phyloP scores from a whole-genome alignment of 1,140 invertebrate genomes.

The Phthorimaea operculella region DNA sequence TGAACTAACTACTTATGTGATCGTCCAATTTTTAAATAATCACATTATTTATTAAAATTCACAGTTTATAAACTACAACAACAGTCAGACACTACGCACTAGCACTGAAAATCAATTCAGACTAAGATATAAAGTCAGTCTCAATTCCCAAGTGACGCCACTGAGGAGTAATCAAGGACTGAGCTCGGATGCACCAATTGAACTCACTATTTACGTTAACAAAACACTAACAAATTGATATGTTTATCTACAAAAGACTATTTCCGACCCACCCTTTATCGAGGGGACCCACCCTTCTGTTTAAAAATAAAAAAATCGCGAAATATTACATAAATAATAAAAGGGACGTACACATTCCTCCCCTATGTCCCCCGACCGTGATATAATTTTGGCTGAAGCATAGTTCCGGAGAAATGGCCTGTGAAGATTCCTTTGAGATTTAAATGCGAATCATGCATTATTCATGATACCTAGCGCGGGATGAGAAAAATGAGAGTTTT shows the following conservation, averaged over 20 bases:
- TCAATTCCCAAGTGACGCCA: slow-evolving; percentile 33
- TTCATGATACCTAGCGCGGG: slow-evolving; percentile 26
- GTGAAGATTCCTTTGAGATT: slow-evolving; percentile 39
- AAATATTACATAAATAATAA: slow-evolving; percentile 66
- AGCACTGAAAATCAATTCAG: slow-evolving; percentile 4
- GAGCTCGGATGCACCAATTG: slow-evolving; percentile 41
- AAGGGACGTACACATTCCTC: slow-evolving; percentile 31
- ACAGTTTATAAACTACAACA: no score
- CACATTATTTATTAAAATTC: no score
- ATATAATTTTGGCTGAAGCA: slow-evolving; percentile 52
- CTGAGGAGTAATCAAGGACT: slow-evolving; percentile 40
- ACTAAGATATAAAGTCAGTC: slow-evolving; percentile 22
- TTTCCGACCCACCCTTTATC: slow-evolving; percentile 61
- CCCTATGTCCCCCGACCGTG: slow-evolving; percentile 32
- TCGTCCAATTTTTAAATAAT: no score
- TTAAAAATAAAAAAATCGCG: slow-evolving; percentile 65
- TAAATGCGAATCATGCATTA: slow-evolving; percentile 43
- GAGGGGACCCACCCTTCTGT: slow-evolving; percentile 58
- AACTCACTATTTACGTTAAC: slow-evolving; percentile 52
- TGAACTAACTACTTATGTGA: no score
- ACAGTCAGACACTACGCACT: not conserved
- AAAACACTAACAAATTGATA: slow-evolving; percentile 67
- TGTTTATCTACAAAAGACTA: slow-evolving; percentile 66
- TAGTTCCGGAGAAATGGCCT: slow-evolving; percentile 58
- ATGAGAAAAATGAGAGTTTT: not conserved